These are phyloP conservation scores for Quadroppia sp. DNA, from an alignment of 2,888 invertebrate species.

Conservation along the genomic window DNA sequence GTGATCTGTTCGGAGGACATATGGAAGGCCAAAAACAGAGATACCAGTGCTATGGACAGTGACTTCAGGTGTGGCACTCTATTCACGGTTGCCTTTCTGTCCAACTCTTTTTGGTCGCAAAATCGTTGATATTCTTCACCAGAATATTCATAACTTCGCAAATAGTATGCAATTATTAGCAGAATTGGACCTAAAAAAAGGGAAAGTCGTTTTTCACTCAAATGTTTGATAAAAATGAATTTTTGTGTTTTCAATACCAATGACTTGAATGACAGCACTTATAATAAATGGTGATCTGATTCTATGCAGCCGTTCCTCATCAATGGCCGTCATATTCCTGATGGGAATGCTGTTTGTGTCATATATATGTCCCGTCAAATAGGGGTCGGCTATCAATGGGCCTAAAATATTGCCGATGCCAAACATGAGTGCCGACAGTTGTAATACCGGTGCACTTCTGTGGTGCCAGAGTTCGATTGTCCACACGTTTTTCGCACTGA, in stretches of 20 bases:
- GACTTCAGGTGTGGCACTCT: too few species aligned
- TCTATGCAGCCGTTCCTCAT: too few species aligned
- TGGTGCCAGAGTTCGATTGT: not conserved
- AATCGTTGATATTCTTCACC: not conserved
- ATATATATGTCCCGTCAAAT: not conserved
- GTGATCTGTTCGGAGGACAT: not conserved
- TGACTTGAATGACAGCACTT: too few species aligned
- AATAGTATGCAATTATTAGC: too few species aligned
- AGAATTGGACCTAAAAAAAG: too few species aligned
- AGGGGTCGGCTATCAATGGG: slow-evolving; percentile 1
- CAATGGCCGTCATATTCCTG: too few species aligned
- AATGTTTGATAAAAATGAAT: too few species aligned
- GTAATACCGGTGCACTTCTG: not conserved
- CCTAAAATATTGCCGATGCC: slow-evolving; percentile 5
- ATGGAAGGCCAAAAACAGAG: not conserved
- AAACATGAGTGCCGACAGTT: slow-evolving; percentile 16
- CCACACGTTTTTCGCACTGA: slow-evolving; percentile 8
- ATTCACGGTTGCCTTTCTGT: too few species aligned
- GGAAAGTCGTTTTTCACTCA: too few species aligned
- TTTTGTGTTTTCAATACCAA: too few species aligned
- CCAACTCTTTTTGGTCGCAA: not conserved
- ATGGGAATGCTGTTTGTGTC: not conserved
- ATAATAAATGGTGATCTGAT: too few species aligned
- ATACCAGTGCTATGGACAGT: not conserved
- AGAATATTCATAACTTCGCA: too few species aligned